Evolutionary conservation across 2,113 vertebrate genomes (phyloP).

Genomic region (Rhynchomys soricoides): DNA sequence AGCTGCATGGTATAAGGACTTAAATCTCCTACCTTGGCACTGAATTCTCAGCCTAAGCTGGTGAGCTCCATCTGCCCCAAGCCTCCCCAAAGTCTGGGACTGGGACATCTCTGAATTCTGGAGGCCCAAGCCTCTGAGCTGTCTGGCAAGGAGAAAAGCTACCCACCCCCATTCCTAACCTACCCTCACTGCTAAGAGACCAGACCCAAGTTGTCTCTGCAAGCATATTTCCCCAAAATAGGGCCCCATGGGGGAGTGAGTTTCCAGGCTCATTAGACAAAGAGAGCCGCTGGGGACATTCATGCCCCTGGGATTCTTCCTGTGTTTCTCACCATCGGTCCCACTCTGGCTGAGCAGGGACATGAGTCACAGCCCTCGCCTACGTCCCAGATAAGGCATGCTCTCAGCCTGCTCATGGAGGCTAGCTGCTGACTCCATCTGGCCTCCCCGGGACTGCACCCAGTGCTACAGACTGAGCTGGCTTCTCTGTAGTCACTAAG

Average conservation of each 20-base stretch:
- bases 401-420: fast-evolving
- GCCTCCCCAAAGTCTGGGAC: neutral
- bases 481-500: fast-evolving
- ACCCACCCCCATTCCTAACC: neutral
- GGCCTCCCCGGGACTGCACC: neutral
- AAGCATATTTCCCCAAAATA: neutral
- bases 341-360: neutral
- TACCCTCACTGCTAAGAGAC: neutral
- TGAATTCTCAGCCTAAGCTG: neutral
- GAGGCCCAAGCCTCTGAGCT: neutral
- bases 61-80: neutral
- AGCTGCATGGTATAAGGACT: neutral
- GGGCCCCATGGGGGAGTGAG: neutral
- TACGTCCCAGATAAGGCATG: too few species aligned
- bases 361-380: neutral
- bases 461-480: fast-evolving
- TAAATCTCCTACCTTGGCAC: neutral
- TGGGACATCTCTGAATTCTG: neutral
- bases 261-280: neutral
- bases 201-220: neutral
- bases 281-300: neutral
- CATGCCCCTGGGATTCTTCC: neutral
- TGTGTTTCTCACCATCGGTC: neutral
- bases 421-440: neutral
- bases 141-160: neutral